phyloP scores from a whole-genome alignment of 1,140 invertebrate species.

The Ganaspis sp. region DNA sequence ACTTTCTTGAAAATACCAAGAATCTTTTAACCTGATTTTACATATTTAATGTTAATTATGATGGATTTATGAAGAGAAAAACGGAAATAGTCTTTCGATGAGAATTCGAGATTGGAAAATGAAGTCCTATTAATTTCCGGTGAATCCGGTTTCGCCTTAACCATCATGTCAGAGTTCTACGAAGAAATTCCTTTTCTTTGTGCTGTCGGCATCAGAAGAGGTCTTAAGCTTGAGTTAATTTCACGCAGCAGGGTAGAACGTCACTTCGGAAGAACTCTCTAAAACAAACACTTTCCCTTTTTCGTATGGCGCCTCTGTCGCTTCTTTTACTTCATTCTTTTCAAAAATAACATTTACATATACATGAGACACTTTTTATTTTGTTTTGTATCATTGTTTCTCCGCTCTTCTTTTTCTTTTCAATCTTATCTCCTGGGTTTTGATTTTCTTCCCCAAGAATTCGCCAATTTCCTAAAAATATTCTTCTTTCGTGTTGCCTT shows the following conservation, averaged over 20 bases:
- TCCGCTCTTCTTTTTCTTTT: neutral
- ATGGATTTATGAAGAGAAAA: neutral
- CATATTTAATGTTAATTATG: too few relatives aligned
- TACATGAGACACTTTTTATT: neutral
- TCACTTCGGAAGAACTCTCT: slow-evolving; percentile 42
- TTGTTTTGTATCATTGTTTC: neutral
- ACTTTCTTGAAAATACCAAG: too few relatives aligned
- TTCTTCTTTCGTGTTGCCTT: too few relatives aligned
- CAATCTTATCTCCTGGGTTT: too few relatives aligned
- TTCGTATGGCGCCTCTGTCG: slow-evolving; percentile 40
- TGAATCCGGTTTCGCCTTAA: slow-evolving; percentile 10
- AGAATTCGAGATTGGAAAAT: neutral
- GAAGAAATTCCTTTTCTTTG: slow-evolving; percentile 26
- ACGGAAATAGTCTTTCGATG: neutral
- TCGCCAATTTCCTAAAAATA: too few relatives aligned
- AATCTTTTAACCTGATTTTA: too few relatives aligned
- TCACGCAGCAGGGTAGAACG: slow-evolving; percentile 50
- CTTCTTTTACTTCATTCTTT: slow-evolving; percentile 22
- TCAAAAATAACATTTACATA: neutral
- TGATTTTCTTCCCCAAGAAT: too few relatives aligned
- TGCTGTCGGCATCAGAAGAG: slow-evolving; percentile 32
- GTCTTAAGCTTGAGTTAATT: slow-evolving; percentile 43
- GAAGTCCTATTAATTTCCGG: slow-evolving; percentile 7
- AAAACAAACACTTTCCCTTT: slow-evolving; percentile 56
- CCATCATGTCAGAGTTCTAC: neutral